phyloP scores from a whole-genome alignment of 2,888 invertebrate species.

The Amiota communis region DNA sequence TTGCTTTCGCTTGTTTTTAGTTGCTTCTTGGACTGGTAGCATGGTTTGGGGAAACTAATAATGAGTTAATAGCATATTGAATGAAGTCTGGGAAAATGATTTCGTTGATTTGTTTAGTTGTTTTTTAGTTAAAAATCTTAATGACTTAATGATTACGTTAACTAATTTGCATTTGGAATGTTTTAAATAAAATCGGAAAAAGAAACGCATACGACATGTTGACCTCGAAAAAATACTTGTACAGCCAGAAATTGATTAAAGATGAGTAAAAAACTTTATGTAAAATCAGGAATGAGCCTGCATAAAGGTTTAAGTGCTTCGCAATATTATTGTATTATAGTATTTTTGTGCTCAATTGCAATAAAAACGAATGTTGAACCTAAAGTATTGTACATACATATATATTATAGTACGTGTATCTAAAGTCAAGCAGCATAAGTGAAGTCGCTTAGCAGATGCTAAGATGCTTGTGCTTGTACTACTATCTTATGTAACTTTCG shows the following conservation, averaged over 20 bases:
- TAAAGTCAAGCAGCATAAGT: conserved; percentile 3
- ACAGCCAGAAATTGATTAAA: background rate
- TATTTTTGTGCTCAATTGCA: background rate
- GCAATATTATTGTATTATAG: conserved; percentile 15
- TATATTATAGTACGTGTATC: background rate
- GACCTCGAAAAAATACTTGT: conserved; percentile 24
- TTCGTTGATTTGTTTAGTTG: background rate
- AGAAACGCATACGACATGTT: conserved; percentile 44
- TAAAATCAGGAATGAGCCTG: too few relatives aligned
- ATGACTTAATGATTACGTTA: too few relatives aligned
- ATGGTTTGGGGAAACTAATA: background rate
- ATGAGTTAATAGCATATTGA: background rate
- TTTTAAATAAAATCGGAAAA: background rate
- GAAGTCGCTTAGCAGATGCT: conserved; percentile 29
- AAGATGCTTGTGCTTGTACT: background rate
- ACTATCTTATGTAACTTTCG: conserved; percentile 55
- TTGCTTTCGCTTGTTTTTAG: background rate
- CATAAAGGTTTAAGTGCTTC: background rate
- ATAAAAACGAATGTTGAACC: background rate
- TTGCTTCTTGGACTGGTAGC: too few relatives aligned
- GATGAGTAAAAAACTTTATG: too few relatives aligned
- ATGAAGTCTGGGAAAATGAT: background rate
- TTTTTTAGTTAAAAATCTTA: background rate
- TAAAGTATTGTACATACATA: too few relatives aligned
- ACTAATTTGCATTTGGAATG: too few relatives aligned